Conservation (phyloP, 1,140 invertebrate species). For the Dryas iulia region DNA sequence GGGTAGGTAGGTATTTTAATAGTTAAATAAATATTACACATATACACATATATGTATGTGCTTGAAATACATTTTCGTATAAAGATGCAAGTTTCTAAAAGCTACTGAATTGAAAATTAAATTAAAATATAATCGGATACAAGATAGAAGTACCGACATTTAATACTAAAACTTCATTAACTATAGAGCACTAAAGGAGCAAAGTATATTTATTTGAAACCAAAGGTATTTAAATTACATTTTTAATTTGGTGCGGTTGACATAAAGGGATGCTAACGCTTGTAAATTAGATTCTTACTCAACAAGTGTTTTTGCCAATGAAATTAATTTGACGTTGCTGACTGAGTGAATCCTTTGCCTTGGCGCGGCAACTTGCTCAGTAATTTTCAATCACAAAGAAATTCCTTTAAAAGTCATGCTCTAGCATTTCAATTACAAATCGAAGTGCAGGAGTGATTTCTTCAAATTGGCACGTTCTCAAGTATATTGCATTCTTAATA, state of each 20-base stretch:
- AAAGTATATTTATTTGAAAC: not conserved
- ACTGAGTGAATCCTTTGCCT: conserved; percentile 5
- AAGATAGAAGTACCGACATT: too few species aligned
- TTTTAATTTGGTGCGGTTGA: conserved; percentile 1
- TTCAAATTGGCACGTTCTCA: not conserved
- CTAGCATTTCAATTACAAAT: conserved; percentile 5
- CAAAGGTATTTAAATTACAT: not conserved
- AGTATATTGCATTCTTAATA: not conserved
- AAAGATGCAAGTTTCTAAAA: too few species aligned
- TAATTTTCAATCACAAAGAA: conserved; percentile 5
- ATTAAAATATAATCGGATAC: too few species aligned
- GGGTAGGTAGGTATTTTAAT: too few species aligned
- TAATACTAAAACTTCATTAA: not conserved
- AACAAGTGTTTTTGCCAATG: conserved; percentile 4
- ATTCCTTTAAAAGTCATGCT: conserved; percentile 10
- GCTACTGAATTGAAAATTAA: too few species aligned
- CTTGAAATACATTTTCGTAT: too few species aligned
- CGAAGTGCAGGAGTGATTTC: conserved; percentile 3
- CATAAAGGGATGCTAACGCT: not conserved
- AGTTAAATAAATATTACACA: too few species aligned
- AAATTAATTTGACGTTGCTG: conserved; percentile 32
- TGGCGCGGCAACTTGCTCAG: not conserved
- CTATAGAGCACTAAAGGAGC: not conserved
- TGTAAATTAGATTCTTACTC: conserved; percentile 13
- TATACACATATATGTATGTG: too few species aligned